Evolutionary conservation across 1,140 invertebrate species (phyloP), one percentile per base, ranked within the genome.

Genomic region (Cecropterus lyciades): DNA sequence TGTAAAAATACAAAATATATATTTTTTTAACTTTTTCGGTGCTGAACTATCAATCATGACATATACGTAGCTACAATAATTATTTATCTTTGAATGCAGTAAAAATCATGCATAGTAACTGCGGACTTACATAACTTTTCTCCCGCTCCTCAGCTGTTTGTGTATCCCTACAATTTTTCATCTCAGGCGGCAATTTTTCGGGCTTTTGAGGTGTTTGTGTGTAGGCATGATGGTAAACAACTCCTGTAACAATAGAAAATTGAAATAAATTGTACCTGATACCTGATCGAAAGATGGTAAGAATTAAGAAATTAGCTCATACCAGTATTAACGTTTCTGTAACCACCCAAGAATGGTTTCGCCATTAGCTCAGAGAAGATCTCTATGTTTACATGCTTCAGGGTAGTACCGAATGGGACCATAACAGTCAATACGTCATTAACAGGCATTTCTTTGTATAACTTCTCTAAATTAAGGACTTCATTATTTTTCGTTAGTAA

Each of bases 271-370:
- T n/a, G n/a, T n/a, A 15, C 13, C 8, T 20, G 42, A 24, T 24
- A 24, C 20, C 20, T 5, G 1, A 1, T 5, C 5, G 20, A 24
- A 5, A n/a, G 20, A 24, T 24, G 5, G 5, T 24, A 24, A 1
- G 20, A 24, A 24, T 1, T 24, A 24, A 5, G 1, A 24, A 24
- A 24, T 24, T 3, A 24, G 11, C 30, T 27, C 45, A 33, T 75
- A 74, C 93, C 93, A 15, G 93, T 95, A 45, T 92, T 70, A 67
- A 87, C 90, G 76, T 95, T 90, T 66, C 83, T 89, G 84, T 94
- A 96, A 40, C 95, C 95, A 27, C 95, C 95, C 17, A 95, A 82
- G 84, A 91, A 94, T 1, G 94, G 94, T 73, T 95, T 95, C 20
- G 85, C 77, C 17, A 95, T 94, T 13, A 74, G 84, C 60, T 89